Conservation (phyloP, 2,888 invertebrate genomes). For the Agrochola lota region DNA sequence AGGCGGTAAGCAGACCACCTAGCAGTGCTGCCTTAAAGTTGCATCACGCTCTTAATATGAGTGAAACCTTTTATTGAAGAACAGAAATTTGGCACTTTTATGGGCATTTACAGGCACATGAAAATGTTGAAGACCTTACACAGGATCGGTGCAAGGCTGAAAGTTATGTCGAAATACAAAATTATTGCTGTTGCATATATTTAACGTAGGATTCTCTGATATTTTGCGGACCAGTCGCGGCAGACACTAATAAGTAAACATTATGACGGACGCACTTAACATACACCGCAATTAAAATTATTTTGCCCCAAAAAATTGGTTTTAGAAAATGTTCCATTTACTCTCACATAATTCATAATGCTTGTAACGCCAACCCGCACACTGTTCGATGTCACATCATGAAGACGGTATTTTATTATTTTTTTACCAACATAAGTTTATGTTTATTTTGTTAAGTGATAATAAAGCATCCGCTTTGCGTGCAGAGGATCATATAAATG, state of each 20-base stretch:
- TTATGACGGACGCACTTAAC: constrained; percentile 23
- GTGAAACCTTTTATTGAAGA: background rate
- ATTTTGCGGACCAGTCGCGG: background rate
- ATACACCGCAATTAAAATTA: background rate
- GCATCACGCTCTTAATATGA: constrained; percentile 1
- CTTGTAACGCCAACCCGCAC: constrained; percentile 7
- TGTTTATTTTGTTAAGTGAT: background rate
- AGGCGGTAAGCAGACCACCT: constrained; percentile 29
- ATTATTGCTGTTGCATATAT: background rate
- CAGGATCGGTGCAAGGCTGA: background rate
- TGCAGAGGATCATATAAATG: constrained; percentile 16
- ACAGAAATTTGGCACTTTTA: constrained; percentile 18
- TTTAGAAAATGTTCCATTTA: background rate
- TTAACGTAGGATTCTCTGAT: constrained; percentile 6
- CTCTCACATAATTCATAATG: no score
- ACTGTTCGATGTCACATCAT: constrained; percentile 13
- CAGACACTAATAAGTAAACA: background rate
- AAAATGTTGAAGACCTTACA: background rate
- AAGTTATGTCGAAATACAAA: no score
- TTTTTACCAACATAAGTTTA: constrained; percentile 3
- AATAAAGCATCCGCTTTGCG: constrained; percentile 30
- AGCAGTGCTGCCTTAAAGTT: constrained; percentile 22
- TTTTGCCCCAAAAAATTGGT: background rate
- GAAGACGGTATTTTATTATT: constrained; percentile 24
- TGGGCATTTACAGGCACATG: constrained; percentile 29